Evolutionary conservation across 2,113 vertebrate genomes (phyloP).

Genomic region (Hypanus sabinus): DNA sequence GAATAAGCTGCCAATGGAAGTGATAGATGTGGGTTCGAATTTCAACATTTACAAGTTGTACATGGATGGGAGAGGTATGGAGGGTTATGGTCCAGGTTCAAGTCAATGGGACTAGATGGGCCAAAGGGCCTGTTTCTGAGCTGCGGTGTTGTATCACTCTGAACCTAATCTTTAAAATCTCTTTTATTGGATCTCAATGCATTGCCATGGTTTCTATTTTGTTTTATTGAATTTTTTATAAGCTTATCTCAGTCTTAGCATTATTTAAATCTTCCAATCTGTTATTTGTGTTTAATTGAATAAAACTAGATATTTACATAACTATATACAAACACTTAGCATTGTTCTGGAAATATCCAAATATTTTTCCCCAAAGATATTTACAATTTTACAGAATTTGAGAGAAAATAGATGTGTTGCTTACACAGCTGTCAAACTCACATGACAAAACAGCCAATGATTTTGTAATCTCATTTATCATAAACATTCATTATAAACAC

Average conservation of each 20-base stretch:
- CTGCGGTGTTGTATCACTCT: too few relatives aligned
- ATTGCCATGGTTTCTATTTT: background rate
- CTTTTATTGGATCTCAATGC: background rate
- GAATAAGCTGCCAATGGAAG: too few relatives aligned
- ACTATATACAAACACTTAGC: background rate
- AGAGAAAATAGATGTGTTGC: background rate
- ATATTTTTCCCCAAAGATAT: background rate
- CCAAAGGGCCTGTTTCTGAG: too few relatives aligned
- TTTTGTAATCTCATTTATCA: background rate
- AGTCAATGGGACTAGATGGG: too few relatives aligned
- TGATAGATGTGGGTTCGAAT: too few relatives aligned
- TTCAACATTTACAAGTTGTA: too few relatives aligned
- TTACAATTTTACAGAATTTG: background rate
- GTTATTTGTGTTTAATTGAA: background rate
- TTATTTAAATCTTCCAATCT: background rate
- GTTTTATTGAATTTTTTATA: background rate
- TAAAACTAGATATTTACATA: background rate
- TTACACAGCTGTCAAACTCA: background rate
- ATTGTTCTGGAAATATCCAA: background rate
- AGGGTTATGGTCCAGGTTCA: too few relatives aligned
- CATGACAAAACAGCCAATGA: background rate
- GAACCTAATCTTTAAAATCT: too few relatives aligned
- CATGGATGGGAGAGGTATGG: too few relatives aligned
- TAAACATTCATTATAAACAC: background rate
- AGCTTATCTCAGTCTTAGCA: background rate